A percentile compares a stretch with the other conserved stretches of the same genome.
These are phyloP conservation scores for Cyrtorhinus lividipennis DNA, from an alignment of 1,140 invertebrate genomes.

Conservation along the genomic window DNA sequence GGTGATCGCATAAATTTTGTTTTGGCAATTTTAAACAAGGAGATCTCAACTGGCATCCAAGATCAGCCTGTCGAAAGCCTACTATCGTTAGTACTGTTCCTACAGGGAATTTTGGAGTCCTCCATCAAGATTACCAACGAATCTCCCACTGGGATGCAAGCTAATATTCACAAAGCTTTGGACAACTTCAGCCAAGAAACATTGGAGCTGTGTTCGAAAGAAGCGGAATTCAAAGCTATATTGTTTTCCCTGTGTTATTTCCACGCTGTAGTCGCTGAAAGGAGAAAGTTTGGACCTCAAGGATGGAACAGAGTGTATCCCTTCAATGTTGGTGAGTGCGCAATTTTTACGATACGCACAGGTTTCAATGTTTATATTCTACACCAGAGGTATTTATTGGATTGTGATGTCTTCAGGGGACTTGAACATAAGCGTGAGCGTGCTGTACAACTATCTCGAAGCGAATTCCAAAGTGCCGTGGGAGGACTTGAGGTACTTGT, in stretches of 20 bases:
- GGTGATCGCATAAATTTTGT: too few species aligned
- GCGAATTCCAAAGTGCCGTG: conserved; percentile 85
- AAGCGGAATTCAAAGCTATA: conserved; percentile 90
- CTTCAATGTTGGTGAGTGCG: conserved; percentile 49
- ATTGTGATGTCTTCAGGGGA: conserved; percentile 46
- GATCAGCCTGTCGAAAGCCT: too few species aligned
- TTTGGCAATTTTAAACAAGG: too few species aligned
- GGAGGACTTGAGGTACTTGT: conserved; percentile 81
- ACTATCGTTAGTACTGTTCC: too few species aligned
- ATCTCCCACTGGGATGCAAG: conserved; percentile 88
- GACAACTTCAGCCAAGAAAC: conserved; percentile 94
- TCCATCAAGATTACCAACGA: conserved; percentile 97
- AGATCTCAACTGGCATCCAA: too few species aligned
- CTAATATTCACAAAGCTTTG: conserved; percentile 88
- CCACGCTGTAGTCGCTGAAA: conserved; percentile 88
- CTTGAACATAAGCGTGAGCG: conserved; percentile 85
- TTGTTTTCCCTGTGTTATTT: conserved; percentile 91
- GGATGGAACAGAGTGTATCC: conserved; percentile 91
- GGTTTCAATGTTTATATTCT: too few species aligned
- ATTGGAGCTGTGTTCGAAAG: conserved; percentile 85
- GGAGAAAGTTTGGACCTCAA: conserved; percentile 88
- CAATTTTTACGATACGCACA: not conserved
- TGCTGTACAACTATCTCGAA: conserved; percentile 89
- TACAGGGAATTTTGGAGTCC: conserved; percentile 86
- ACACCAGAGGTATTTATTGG: not conserved